Evolutionary conservation across 2,797 vertebrate species (phyloP).

Genomic region (Poeciliopsis paucimaculata): DNA sequence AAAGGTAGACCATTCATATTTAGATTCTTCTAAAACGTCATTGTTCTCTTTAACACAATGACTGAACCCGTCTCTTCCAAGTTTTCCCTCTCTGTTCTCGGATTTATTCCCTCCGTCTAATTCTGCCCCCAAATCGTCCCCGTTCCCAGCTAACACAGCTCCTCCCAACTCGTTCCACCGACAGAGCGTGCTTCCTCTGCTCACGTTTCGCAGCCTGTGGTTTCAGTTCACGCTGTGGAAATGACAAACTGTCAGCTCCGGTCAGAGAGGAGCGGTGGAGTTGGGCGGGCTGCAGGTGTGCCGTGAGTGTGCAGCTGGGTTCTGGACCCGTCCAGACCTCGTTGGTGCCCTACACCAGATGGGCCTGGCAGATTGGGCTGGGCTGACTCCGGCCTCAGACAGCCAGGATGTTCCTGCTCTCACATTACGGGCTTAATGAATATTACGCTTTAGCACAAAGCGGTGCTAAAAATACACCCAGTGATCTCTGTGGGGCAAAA

Average conservation of each 20-base stretch:
- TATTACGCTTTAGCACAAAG: neutral
- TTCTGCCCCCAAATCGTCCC: neutral
- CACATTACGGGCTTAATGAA: constrained; percentile 40
- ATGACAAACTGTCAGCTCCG: constrained; percentile 51
- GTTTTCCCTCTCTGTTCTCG: neutral
- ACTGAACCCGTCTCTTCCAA: neutral
- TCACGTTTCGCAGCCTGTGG: constrained; percentile 21
- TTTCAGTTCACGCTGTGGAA: constrained; percentile 41
- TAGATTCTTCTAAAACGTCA: neutral
- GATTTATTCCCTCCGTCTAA: neutral
- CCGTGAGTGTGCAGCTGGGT: constrained; percentile 1
- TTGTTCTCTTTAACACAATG: neutral
- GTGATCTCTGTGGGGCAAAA: neutral
- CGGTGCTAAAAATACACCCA: constrained; percentile 27
- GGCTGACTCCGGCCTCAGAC: constrained; percentile 33
- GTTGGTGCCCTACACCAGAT: constrained; percentile 43
- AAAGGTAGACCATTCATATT: neutral
- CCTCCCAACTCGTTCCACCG: constrained; percentile 14
- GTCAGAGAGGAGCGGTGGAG: neutral
- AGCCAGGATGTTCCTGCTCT: constrained; percentile 40
- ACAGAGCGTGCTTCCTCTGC: constrained; percentile 1
- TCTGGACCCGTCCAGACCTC: constrained; percentile 48
- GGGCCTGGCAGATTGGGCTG: constrained; percentile 46
- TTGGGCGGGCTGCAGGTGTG: neutral
- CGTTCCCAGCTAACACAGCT: neutral